phyloP scores from a whole-genome alignment of 2,113 vertebrate genomes.

The Atractosteus spatula region DNA sequence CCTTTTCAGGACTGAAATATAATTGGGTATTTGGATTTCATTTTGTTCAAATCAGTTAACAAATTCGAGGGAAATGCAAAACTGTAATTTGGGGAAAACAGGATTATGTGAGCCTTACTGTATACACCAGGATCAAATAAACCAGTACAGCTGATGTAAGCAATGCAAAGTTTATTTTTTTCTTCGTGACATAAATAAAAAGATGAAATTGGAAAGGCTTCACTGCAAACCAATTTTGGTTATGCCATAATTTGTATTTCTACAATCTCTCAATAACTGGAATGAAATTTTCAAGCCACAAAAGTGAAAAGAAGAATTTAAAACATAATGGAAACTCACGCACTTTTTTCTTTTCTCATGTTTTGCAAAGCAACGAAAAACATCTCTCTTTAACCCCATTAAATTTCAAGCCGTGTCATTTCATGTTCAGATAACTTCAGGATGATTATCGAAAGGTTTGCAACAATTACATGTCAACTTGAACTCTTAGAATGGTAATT shows the following conservation, averaged over 20 bases:
- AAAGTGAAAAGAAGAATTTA: constrained; percentile 24
- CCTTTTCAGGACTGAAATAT: constrained; percentile 41
- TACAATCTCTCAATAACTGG: constrained; percentile 42
- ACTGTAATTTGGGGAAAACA: constrained; percentile 34
- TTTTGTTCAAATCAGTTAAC: constrained; percentile 36
- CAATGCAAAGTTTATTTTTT: background rate
- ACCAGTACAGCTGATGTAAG: background rate
- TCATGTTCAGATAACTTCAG: too few species aligned
- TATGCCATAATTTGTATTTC: constrained; percentile 48
- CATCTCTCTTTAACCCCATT: too few species aligned
- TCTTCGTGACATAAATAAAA: constrained; percentile 61
- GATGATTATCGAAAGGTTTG: too few species aligned
- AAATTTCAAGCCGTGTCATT: too few species aligned
- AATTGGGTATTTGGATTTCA: constrained; percentile 55
- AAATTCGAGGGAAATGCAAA: constrained; percentile 50
- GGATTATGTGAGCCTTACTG: constrained; percentile 13
- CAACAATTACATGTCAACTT: too few species aligned
- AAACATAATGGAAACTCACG: too few species aligned
- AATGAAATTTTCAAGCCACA: constrained; percentile 36
- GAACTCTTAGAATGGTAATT: too few species aligned
- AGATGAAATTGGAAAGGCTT: constrained; percentile 55
- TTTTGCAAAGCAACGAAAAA: too few species aligned
- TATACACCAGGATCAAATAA: constrained; percentile 1
- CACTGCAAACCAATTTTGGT: constrained; percentile 50
- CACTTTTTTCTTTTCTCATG: too few species aligned